Percentiles rank a stretch among this genome's conserved stretches.
phyloP scores from a whole-genome alignment of 2,888 invertebrate species.

The Synanthedon andrenaeformis region DNA sequence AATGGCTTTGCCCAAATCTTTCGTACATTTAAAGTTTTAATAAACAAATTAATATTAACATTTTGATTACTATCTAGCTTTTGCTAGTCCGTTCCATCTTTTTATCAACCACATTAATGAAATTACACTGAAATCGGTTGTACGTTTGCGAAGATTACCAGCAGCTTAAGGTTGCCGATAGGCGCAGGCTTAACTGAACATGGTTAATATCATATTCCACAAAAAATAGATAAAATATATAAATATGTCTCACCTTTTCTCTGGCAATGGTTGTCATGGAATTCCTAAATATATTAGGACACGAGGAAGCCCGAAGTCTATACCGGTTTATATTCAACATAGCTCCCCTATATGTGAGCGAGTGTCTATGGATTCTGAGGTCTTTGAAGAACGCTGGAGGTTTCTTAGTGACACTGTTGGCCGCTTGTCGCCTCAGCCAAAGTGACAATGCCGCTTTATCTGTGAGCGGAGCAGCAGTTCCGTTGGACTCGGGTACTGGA shows the following conservation, averaged over 20 bases:
- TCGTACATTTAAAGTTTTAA: too few species aligned
- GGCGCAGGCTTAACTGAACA: not conserved
- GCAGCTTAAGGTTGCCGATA: not conserved
- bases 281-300: constrained; percentile 90
- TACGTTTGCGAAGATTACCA: not conserved
- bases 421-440: constrained; percentile 60
- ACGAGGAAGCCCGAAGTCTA: constrained; percentile 85
- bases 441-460: constrained; percentile 65
- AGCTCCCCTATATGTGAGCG: constrained; percentile 85
- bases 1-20: too few species aligned
- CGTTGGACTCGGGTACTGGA: constrained; percentile 18
- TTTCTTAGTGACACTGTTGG: constrained; percentile 43
- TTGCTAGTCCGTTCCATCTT: too few species aligned
- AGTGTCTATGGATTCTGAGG: constrained; percentile 79
- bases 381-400: constrained; percentile 80
- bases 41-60: too few species aligned
- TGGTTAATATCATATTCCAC: too few species aligned
- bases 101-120: too few species aligned
- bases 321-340: constrained; percentile 88
- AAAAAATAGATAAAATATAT: not conserved
- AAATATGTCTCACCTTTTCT: constrained; percentile 66
- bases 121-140: too few species aligned
- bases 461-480: constrained; percentile 23
- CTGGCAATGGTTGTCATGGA: constrained; percentile 89
- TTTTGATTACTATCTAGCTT: too few species aligned